Base-by-base conservation (phyloP, 92 coral and sea anemone species). In the Parazoanthus darwini region DNA sequence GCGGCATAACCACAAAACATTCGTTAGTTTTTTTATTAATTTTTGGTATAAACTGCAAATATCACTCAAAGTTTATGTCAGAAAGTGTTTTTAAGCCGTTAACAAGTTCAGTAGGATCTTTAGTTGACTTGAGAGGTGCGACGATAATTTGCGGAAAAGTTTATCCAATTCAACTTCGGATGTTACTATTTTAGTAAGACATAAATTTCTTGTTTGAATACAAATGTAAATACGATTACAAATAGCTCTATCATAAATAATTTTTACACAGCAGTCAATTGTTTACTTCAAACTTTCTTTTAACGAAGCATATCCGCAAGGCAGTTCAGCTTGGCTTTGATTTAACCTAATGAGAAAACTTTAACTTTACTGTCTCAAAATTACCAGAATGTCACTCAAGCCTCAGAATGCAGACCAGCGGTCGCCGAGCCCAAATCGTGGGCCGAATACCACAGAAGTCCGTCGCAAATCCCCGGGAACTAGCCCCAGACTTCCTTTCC, bases 401-500 rank as follows among this genome's bases (percentile, higher is more conserved):
- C 20, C 73, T 82, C 86, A 43, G 3, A 44, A 66, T 16, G 22
- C 36, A 43, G 75, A 23, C 29, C 86, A 82, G 86, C 86, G 26
- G 77, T 66, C 86, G 26, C 77, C 78, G 20, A 82, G 78, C 59
- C 77, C 86, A 9, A 44, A 44, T 70, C 86, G 39, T 70, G 86
- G 78, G 42, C 86, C 43, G 59, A 70, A 46, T 29, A 44, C 7
- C 0, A 26, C 43, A 42, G 86, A 82, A 67, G 25, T 3, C 29
- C 23, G 33, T 16, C 59, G 65, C 39, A 82, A 68, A 26, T 82
- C 86, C 6, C 39, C 78, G 8, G 78, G 66, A 18, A 33, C 65
- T 44, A 82, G 86, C 78, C 86, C 59, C n/a, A 42, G 39, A 68
- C 86, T 68, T 44, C 86, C 86, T 67, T 70, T 23, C 44, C 51